Evolutionary conservation across 2,113 vertebrate species (phyloP).

Genomic region (Scytalopus superciliaris): DNA sequence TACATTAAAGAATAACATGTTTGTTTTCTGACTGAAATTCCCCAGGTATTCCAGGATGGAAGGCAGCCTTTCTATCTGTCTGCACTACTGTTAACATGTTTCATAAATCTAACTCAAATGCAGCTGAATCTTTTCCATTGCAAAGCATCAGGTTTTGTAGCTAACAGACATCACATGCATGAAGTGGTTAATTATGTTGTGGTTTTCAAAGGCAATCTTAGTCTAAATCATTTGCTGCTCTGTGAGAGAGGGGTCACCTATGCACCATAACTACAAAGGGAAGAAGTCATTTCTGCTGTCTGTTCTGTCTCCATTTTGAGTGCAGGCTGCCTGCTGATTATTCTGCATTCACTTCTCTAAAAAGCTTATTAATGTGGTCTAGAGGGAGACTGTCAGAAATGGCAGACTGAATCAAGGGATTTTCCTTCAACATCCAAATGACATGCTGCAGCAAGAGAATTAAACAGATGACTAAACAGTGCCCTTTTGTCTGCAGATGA

Average conservation of each 20-base stretch:
- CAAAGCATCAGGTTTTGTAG: constrained; percentile 18
- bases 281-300: constrained; percentile 48
- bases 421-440: constrained; percentile 81
- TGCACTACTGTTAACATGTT: constrained; percentile 53
- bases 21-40: constrained; percentile 78
- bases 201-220: constrained; percentile 57
- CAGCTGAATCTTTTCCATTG: background rate
- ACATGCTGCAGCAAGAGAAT: constrained; percentile 79
- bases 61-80: constrained; percentile 56
- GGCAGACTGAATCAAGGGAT: constrained; percentile 82
- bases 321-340: constrained; percentile 71
- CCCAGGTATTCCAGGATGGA: constrained; percentile 64
- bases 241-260: constrained; percentile 52
- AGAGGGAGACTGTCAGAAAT: constrained; percentile 83
- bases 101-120: constrained; percentile 67
- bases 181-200: constrained; percentile 45
- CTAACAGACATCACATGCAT: background rate
- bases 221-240: constrained; percentile 24
- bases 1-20: constrained; percentile 73
- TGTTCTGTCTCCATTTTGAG: constrained; percentile 71
- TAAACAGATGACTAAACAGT: constrained; percentile 84
- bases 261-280: constrained; percentile 41
- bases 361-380: constrained; percentile 84
- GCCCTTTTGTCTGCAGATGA: constrained; percentile 81
- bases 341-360: constrained; percentile 77